Conservation (phyloP, 1,140 invertebrate genomes). For the Ridgeia piscesae region DNA sequence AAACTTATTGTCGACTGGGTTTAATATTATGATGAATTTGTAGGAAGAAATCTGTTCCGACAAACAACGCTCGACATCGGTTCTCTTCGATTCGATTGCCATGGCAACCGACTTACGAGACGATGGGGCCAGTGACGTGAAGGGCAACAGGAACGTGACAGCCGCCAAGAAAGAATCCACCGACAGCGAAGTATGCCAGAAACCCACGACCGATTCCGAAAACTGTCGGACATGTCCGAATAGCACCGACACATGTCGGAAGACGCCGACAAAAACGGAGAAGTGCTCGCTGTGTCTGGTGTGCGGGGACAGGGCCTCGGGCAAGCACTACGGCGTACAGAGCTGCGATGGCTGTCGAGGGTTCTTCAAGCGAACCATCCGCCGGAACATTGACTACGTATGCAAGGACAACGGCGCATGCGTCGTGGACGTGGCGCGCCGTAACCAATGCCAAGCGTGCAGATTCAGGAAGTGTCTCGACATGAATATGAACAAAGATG, state of each 20-base stretch:
- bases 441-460: slow-evolving; percentile 95
- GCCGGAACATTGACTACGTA: slow-evolving; percentile 62
- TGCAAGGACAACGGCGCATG: slow-evolving; percentile 89
- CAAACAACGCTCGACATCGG: not conserved
- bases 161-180: slow-evolving; percentile 18
- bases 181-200: not conserved
- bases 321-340: slow-evolving; percentile 58
- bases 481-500: slow-evolving; percentile 94
- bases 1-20: too few relatives aligned
- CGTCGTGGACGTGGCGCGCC: slow-evolving; percentile 84
- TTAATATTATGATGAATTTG: not conserved
- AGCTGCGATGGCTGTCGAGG: slow-evolving; percentile 72
- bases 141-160: not conserved
- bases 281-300: slow-evolving; percentile 56
- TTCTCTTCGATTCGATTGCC: not conserved
- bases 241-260: not conserved
- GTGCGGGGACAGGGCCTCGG: slow-evolving; percentile 58
- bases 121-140: not conserved
- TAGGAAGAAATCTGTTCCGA: not conserved
- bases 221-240: not conserved
- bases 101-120: not conserved
- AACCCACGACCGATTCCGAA: slow-evolving; percentile 1
- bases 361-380: slow-evolving; percentile 77
- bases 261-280: slow-evolving; percentile 62
- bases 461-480: slow-evolving; percentile 88